Percentiles rank a stretch among this genome's conserved stretches.
Evolutionary conservation across 2,113 vertebrate genomes (phyloP).

Genomic region (Beaufortia kweichowensis): DNA sequence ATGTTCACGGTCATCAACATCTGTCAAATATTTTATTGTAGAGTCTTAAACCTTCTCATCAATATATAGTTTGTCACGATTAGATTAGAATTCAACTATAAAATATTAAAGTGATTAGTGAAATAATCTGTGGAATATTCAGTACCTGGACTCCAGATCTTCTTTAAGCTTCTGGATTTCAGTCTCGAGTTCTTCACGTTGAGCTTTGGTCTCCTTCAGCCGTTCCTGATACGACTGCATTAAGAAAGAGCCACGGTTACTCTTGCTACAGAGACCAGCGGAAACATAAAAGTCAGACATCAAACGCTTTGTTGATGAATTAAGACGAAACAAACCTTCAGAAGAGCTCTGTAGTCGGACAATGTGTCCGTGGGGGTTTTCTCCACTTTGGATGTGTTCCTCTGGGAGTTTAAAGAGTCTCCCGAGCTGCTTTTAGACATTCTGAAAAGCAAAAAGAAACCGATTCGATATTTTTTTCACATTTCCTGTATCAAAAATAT

Average conservation of each 20-base stretch:
- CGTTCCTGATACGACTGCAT: constrained; percentile 80
- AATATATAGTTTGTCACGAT: too few species aligned
- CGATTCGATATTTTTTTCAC: background rate
- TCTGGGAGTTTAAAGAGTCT: constrained; percentile 38
- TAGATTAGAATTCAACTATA: too few species aligned
- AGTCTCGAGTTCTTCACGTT: constrained; percentile 72
- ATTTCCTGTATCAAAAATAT: too few species aligned
- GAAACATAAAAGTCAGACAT: background rate
- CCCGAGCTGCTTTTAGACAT: constrained; percentile 23
- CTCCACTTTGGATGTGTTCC: background rate
- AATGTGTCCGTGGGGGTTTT: constrained; percentile 60
- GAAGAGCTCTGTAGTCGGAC: constrained; percentile 74
- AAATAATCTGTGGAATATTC: background rate
- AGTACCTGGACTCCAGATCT: constrained; percentile 79
- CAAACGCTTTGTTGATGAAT: constrained; percentile 15
- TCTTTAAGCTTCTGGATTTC: constrained; percentile 77
- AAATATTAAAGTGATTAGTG: too few species aligned
- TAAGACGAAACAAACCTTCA: constrained; percentile 69
- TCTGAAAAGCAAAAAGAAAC: background rate
- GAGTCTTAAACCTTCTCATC: too few species aligned
- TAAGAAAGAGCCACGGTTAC: background rate
- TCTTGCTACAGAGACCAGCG: background rate
- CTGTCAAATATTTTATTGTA: too few species aligned
- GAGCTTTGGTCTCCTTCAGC: constrained; percentile 72
- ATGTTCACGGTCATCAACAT: too few species aligned